Evolutionary conservation across 2,888 invertebrate species (phyloP).

Genomic region (Oligia latruncula): DNA sequence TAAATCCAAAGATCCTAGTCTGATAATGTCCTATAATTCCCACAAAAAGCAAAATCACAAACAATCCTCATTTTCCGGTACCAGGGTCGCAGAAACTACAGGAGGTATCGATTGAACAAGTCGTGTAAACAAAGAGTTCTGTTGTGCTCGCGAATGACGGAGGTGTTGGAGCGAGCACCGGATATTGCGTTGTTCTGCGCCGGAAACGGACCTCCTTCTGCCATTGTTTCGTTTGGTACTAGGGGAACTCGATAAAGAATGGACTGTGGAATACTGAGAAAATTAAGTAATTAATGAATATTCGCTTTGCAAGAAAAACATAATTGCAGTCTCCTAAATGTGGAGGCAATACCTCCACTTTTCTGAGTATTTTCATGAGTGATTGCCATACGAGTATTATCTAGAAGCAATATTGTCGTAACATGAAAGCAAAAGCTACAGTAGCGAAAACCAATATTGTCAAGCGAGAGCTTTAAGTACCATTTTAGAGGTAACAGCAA

Average conservation of each 20-base stretch:
- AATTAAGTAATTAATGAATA: not conserved
- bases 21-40: too few relatives aligned
- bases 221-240: constrained; percentile 36
- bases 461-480: not conserved
- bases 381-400: too few relatives aligned
- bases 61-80: not conserved
- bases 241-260: not conserved
- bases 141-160: constrained; percentile 14
- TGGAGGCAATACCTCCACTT: too few relatives aligned
- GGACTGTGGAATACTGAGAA: not conserved
- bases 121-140: constrained; percentile 45
- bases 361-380: not conserved
- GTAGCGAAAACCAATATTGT: not conserved
- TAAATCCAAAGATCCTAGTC: not conserved
- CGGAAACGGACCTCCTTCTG: constrained; percentile 61
- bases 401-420: too few relatives aligned
- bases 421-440: too few relatives aligned
- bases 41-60: constrained; percentile 9
- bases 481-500: not conserved
- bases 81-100: constrained; percentile 6
- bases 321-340: too few relatives aligned
- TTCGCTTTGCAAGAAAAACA: not conserved
- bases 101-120: constrained; percentile 48
- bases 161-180: constrained; percentile 65
- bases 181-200: constrained; percentile 72